Evolutionary conservation across 2,888 invertebrate species (phyloP), one percentile per base, ranked within the genome.

Genomic region (Mycalesis mineus): DNA sequence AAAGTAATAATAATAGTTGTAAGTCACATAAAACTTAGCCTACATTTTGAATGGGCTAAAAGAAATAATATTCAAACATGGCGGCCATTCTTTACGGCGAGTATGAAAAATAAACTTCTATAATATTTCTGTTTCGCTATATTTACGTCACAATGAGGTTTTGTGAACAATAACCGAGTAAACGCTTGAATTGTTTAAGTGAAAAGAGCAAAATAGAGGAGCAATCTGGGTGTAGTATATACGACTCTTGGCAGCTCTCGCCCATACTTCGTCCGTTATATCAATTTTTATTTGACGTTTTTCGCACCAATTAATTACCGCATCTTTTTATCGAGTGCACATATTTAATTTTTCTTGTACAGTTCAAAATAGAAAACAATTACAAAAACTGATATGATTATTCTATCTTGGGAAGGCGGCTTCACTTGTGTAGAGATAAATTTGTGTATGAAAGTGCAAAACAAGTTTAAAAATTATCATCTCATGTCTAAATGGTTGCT

Each of bases 141-240:
- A 52, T 52, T 52, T 52, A 52, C 40, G 52, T 52, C 52, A 52
- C 52, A 52, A 52, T 52, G 52, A 52, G 52, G 52, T 52, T 52
- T 51, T 40, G 52, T 42, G 33, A 52, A 52, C 52, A 52, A 52
- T 52, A 52, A 52, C 51, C 36, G 52, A 42, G 42, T 42, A 31
- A 47, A 48, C 55, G 55, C 56, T 56, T 41, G 44, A 54, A 58
- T 54, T 52, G 53, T 58, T 55, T 45, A 42, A 58, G 54, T 58
- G 50, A 58, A 54, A 54, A 54, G 49, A 50, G 44, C 45, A 55
- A 58, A 58, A 55, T 52, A 52, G 17, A 52, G 52, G 52, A 52
- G 52, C 52, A 52, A 42, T 52, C 52, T 29, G 52, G 42, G 42
- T 52, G 52, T 42, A 44, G 50, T 50, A 36, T 50, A 56, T 44